Evolutionary conservation across 2,113 vertebrate species (phyloP).

Genomic region (Typhlomys cinereus): DNA sequence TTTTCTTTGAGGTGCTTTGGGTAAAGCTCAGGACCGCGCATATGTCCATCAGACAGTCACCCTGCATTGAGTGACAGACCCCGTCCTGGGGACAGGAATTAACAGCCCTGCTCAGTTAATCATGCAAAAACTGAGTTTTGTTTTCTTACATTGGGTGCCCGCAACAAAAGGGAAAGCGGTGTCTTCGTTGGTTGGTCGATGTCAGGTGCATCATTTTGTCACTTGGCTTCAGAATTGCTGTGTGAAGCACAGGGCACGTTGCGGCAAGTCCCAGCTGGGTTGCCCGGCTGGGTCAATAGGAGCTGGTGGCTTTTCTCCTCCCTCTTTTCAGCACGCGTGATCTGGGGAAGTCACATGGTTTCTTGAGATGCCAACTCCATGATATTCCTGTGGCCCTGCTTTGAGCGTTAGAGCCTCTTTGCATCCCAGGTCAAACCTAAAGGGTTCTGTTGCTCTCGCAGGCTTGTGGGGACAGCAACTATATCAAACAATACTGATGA

Average conservation of each 20-base stretch:
- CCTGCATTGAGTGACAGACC: background rate
- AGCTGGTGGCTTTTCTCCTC: background rate
- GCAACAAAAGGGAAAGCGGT: background rate
- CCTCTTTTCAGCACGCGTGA: background rate
- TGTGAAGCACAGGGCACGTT: background rate
- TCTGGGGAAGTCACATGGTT: background rate
- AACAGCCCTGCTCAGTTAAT: background rate
- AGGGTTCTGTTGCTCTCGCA: background rate
- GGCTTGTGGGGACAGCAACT: background rate
- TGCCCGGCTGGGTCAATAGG: background rate
- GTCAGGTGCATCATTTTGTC: background rate
- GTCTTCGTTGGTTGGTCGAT: background rate
- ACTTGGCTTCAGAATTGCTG: background rate
- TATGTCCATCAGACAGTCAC: no score
- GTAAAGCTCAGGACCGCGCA: background rate
- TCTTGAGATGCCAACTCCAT: no score
- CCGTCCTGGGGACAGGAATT: background rate
- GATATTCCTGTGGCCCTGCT: background rate
- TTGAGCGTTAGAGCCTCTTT: background rate
- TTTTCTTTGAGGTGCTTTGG: background rate
- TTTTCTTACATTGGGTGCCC: background rate
- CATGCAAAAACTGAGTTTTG: constrained; percentile 18
- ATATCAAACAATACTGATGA: background rate
- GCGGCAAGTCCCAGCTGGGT: background rate
- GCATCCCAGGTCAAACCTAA: background rate